Percentiles rank a stretch among this genome's conserved stretches.
These are phyloP conservation scores for Nomia melanderi DNA, from an alignment of 1,140 invertebrate species.

Conservation along the genomic window DNA sequence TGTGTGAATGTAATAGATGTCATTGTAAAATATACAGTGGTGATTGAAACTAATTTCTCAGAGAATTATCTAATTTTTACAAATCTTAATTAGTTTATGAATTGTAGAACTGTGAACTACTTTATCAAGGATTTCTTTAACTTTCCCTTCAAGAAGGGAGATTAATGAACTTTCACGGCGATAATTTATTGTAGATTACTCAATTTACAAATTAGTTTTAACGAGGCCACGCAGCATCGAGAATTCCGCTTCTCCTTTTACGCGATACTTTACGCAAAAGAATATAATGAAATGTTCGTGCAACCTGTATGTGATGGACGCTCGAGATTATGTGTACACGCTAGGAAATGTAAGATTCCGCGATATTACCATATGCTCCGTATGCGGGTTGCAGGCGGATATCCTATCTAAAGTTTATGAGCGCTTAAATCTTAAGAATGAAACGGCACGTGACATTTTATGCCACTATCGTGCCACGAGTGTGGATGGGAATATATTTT, in stretches of 20 bases:
- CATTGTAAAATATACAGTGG: too few species aligned
- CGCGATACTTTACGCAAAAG: background rate
- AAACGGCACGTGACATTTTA: slow-evolving; percentile 23
- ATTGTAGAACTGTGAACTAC: too few species aligned
- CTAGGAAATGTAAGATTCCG: slow-evolving; percentile 13
- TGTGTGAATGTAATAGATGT: too few species aligned
- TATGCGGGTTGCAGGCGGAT: background rate
- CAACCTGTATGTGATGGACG: background rate
- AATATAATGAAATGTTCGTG: slow-evolving; percentile 1
- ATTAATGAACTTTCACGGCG: too few species aligned
- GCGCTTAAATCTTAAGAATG: slow-evolving; percentile 33
- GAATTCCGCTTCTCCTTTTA: background rate
- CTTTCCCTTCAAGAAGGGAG: too few species aligned
- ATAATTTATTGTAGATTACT: too few species aligned
- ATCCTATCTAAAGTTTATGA: slow-evolving; percentile 27
- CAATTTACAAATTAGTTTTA: too few species aligned
- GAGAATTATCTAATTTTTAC: too few species aligned
- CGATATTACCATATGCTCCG: background rate
- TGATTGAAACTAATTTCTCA: too few species aligned
- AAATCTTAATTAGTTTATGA: too few species aligned
- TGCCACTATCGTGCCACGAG: slow-evolving; percentile 7
- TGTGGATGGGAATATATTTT: slow-evolving; percentile 21
- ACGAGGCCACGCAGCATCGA: too few species aligned
- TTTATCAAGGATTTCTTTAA: too few species aligned
- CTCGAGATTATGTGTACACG: slow-evolving; percentile 19